A percentile compares a stretch with the other conserved stretches of the same genome.
phyloP scores from a whole-genome alignment of 2,113 vertebrate genomes.

The Sander vitreus region DNA sequence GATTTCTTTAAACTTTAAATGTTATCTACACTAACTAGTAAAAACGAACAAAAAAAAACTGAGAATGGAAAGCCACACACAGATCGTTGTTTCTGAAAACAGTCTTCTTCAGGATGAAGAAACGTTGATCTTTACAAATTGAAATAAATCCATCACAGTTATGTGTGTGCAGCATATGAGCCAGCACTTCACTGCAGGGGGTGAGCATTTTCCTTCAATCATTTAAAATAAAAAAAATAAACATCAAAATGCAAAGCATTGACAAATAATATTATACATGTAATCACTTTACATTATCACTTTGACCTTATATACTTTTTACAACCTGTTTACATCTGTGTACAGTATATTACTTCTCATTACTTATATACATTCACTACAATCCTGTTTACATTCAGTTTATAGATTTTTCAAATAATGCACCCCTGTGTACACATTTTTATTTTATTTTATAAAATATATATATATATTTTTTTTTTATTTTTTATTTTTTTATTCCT shows the following conservation, averaged over 20 bases:
- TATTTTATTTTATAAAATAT: neutral
- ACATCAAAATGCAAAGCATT: neutral
- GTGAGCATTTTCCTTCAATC: neutral
- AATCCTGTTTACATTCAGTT: neutral
- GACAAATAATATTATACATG: neutral
- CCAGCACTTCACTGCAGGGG: neutral
- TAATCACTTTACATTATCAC: neutral
- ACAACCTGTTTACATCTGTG: neutral
- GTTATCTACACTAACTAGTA: neutral
- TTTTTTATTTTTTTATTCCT: neutral
- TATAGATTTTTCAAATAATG: neutral
- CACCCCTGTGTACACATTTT: neutral
- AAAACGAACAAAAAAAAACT: neutral
- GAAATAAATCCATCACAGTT: neutral
- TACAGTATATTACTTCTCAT: neutral
- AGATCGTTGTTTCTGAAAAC: no score
- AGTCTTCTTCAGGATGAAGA: neutral
- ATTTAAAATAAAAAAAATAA: neutral
- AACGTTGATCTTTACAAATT: no score
- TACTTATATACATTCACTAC: neutral
- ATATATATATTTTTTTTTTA: no score
- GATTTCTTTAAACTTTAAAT: neutral
- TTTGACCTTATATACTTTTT: neutral
- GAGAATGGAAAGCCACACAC: neutral
- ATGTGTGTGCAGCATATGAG: neutral